phyloP scores from a whole-genome alignment of 2,113 vertebrate species.

The Micronycteris hirsuta region DNA sequence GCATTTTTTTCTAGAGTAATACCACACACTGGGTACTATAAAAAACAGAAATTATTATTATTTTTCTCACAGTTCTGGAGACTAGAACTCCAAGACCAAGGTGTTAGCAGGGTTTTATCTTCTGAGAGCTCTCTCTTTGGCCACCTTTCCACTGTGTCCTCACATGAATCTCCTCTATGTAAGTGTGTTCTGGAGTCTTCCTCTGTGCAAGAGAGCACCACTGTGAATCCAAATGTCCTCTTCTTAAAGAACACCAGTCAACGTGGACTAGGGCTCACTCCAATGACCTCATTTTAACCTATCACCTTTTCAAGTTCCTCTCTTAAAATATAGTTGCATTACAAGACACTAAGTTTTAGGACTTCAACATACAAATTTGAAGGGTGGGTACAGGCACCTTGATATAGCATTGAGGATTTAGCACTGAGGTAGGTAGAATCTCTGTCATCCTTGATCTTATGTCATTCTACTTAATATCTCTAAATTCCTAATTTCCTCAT shows the following conservation, averaged over 20 bases:
- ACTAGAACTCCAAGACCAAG: not conserved
- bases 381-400: not conserved
- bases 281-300: not conserved
- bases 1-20: not conserved
- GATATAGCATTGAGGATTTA: not conserved
- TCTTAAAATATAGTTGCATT: not conserved
- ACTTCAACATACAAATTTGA: not conserved
- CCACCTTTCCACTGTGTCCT: not conserved
- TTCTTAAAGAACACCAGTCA: not conserved
- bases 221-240: not conserved
- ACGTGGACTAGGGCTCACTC: not conserved
- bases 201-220: fast-evolving
- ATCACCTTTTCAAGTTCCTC: not conserved
- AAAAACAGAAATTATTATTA: not conserved
- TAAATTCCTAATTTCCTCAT: not conserved
- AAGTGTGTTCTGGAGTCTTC: not conserved
- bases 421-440: not conserved
- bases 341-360: not conserved
- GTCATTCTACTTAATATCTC: not conserved
- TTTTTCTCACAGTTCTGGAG: not conserved
- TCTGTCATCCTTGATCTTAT: not conserved
- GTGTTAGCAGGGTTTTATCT: not conserved
- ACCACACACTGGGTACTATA: not conserved
- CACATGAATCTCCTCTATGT: not conserved
- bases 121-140: not conserved